These are phyloP conservation scores for Zonitis immaculata DNA, from an alignment of 2,888 invertebrate genomes.

Conservation along the genomic window DNA sequence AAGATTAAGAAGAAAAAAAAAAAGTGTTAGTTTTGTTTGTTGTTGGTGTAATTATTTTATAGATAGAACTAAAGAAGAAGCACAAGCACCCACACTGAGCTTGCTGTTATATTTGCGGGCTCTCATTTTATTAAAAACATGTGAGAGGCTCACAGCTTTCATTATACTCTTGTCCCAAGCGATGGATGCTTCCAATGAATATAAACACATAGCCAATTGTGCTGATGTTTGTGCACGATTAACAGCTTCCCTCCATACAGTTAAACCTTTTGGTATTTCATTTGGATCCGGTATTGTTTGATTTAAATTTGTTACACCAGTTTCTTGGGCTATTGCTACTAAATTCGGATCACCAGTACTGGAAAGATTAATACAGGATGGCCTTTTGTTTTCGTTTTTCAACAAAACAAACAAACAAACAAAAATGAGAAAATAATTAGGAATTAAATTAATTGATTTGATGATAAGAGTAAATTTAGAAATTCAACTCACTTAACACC, in stretches of 20 bases:
- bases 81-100: slow-evolving; percentile 50
- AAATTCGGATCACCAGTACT: slow-evolving; percentile 61
- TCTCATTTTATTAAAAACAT: slow-evolving; percentile 48
- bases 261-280: slow-evolving; percentile 71
- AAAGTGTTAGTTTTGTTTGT: slow-evolving; percentile 19
- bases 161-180: slow-evolving; percentile 99
- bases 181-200: slow-evolving; percentile 85
- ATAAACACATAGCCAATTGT: slow-evolving; percentile 84
- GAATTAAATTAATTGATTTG: neutral
- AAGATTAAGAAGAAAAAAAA: slow-evolving; percentile 17
- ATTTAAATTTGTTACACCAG: slow-evolving; percentile 28
- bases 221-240: slow-evolving; percentile 79
- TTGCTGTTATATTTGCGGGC: slow-evolving; percentile 51
- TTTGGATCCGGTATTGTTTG: slow-evolving; percentile 39
- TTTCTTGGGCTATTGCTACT: slow-evolving; percentile 53
- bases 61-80: slow-evolving; percentile 36
- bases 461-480: neutral
- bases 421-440: neutral
- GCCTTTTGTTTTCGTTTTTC: slow-evolving; percentile 1
- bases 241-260: slow-evolving; percentile 88
- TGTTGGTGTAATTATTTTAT: no score
- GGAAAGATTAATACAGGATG: slow-evolving; percentile 23
- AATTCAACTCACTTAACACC: slow-evolving; percentile 57
- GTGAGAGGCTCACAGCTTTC: slow-evolving; percentile 85
- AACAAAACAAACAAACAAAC: neutral